These are phyloP conservation scores for Macaria liturata DNA, from an alignment of 2,888 invertebrate species.

Conservation along the genomic window DNA sequence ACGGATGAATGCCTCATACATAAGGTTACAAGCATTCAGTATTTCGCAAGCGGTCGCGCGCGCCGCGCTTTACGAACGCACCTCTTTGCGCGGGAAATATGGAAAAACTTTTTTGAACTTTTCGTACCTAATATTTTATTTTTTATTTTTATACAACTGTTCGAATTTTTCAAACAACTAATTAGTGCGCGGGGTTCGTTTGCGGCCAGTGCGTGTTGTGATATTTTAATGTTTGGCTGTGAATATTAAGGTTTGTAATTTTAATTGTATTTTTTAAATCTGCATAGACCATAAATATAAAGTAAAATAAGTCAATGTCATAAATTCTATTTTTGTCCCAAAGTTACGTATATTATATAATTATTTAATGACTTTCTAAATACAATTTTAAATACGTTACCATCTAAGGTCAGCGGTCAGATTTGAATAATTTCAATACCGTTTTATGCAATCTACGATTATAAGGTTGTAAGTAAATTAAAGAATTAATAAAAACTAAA, in stretches of 20 bases:
- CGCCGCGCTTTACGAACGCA: constrained; percentile 11
- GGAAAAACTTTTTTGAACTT: not conserved
- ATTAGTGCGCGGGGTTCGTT: not conserved
- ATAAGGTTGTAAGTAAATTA: constrained; percentile 7
- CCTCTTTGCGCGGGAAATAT: constrained; percentile 4
- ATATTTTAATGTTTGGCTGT: constrained; percentile 5
- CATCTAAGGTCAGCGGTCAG: constrained; percentile 8
- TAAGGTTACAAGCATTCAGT: constrained; percentile 27
- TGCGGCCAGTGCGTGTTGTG: constrained; percentile 13
- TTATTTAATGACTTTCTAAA: constrained; percentile 9
- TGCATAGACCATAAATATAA: no score
- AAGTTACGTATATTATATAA: not conserved
- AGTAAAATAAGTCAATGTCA: no score
- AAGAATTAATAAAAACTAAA: not conserved
- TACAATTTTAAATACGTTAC: constrained; percentile 1
- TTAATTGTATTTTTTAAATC: not conserved
- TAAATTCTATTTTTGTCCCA: no score
- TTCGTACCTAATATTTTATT: not conserved
- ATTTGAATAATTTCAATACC: constrained; percentile 25
- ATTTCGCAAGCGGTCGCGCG: constrained; percentile 27
- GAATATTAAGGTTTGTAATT: constrained; percentile 4
- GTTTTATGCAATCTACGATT: constrained; percentile 18
- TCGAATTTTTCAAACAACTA: not conserved
- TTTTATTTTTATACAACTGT: not conserved
- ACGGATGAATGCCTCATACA: constrained; percentile 26